A percentile compares a stretch with the other conserved stretches of the same genome.
These are phyloP conservation scores for Cryptotis parvus DNA, from an alignment of 2,113 vertebrate genomes.

Conservation along the genomic window DNA sequence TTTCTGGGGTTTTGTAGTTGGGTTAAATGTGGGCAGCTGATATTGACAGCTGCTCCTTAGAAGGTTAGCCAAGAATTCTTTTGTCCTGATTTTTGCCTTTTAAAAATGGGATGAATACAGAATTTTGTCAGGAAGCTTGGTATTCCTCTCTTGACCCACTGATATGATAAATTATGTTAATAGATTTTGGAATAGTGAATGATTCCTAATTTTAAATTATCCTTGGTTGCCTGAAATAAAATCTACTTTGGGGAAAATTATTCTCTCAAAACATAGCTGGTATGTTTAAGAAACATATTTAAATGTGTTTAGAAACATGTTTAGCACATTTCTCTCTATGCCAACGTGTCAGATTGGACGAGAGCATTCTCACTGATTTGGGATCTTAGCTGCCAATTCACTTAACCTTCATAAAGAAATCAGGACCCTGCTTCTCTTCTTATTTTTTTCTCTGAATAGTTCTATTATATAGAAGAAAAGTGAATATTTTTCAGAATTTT, in stretches of 20 bases:
- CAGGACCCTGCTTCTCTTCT: neutral
- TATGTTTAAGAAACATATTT: neutral
- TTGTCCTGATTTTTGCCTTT: neutral
- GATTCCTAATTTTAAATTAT: conserved; percentile 44
- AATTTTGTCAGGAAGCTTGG: conserved; percentile 38
- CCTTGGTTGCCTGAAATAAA: conserved; percentile 61
- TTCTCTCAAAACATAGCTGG: neutral
- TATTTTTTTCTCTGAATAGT: conserved; percentile 33
- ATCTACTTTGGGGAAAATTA: conserved; percentile 20
- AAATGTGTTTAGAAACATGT: too few species aligned
- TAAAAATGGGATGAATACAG: neutral
- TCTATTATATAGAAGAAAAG: neutral
- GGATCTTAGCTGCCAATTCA: neutral
- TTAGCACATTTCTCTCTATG: conserved; percentile 16
- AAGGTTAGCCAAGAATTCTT: neutral
- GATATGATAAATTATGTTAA: conserved; percentile 62
- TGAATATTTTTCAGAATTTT: conserved; percentile 40
- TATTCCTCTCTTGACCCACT: conserved; percentile 44
- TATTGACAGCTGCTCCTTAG: neutral
- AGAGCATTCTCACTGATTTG: neutral
- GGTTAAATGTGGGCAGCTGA: neutral
- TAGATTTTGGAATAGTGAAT: conserved; percentile 70
- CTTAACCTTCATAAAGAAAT: conserved; percentile 4
- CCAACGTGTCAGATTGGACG: conserved; percentile 18
- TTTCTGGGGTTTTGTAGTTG: neutral